Percentiles rank a stretch among this genome's conserved stretches.
These are phyloP conservation scores for Eremobia ochroleuca DNA, from an alignment of 2,888 invertebrate genomes.

Conservation along the genomic window DNA sequence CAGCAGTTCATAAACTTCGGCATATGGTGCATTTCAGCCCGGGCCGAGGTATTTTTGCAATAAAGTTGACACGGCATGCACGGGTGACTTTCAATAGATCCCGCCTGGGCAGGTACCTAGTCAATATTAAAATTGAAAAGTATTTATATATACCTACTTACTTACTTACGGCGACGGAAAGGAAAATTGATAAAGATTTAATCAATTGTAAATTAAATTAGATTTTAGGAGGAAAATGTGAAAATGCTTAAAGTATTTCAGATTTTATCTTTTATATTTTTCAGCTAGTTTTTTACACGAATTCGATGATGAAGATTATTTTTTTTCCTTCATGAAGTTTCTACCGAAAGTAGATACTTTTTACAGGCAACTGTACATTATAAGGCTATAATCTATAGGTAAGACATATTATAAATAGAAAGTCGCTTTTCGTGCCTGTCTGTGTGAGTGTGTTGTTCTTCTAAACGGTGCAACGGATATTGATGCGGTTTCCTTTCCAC, in stretches of 20 bases:
- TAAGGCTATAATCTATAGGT: neutral
- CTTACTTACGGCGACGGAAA: neutral
- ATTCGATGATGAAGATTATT: neutral
- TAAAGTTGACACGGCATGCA: constrained; percentile 58
- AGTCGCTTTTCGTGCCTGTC: neutral
- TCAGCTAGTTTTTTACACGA: neutral
- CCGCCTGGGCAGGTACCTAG: constrained; percentile 44
- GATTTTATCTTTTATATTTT: neutral
- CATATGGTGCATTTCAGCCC: constrained; percentile 52
- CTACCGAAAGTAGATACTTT: neutral
- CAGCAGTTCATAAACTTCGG: constrained; percentile 48
- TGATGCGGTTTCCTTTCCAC: neutral
- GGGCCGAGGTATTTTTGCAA: constrained; percentile 63
- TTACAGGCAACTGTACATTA: neutral
- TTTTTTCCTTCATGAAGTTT: neutral
- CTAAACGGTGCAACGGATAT: neutral
- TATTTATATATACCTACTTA: neutral
- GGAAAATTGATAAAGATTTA: neutral
- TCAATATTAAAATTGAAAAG: constrained; percentile 47
- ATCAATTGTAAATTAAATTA: constrained; percentile 1
- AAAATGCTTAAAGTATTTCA: constrained; percentile 6
- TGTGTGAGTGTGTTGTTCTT: neutral
- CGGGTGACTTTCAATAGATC: constrained; percentile 61
- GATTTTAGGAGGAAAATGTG: neutral
- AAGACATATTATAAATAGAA: neutral